Conservation (phyloP, 1,140 invertebrate genomes). For the Psix sp. region DNA sequence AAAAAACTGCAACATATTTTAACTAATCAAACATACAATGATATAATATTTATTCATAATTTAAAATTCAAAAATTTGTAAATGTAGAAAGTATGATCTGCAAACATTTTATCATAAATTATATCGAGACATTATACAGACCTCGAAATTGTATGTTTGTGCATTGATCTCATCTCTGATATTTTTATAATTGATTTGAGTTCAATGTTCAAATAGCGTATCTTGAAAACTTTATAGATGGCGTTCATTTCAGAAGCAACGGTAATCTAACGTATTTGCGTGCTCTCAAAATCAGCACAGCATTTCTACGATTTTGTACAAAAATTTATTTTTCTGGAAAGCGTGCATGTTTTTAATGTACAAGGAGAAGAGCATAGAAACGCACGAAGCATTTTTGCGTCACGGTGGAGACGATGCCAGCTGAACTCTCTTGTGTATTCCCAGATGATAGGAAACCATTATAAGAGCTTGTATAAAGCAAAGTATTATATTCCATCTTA, state of each 20-base stretch:
- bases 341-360: conserved; percentile 48
- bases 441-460: conserved; percentile 58
- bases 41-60: no score
- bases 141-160: no score
- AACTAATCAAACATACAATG: no score
- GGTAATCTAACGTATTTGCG: conserved; percentile 20
- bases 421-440: conserved; percentile 59
- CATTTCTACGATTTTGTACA: conserved; percentile 41
- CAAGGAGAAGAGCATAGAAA: conserved; percentile 42
- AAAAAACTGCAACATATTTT: no score
- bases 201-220: no score
- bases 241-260: conserved; percentile 26
- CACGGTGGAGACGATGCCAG: conserved; percentile 47
- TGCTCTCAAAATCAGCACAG: conserved; percentile 34
- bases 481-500: conserved; percentile 61
- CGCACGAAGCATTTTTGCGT: conserved; percentile 47
- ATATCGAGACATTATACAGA: no score
- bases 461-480: conserved; percentile 60
- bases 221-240: conserved; percentile 8
- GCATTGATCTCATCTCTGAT: no score
- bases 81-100: no score
- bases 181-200: no score
- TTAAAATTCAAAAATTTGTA: no score
- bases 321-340: conserved; percentile 44
- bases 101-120: no score